phyloP scores from a whole-genome alignment of 2,113 vertebrate genomes.

The Malurus elegans region DNA sequence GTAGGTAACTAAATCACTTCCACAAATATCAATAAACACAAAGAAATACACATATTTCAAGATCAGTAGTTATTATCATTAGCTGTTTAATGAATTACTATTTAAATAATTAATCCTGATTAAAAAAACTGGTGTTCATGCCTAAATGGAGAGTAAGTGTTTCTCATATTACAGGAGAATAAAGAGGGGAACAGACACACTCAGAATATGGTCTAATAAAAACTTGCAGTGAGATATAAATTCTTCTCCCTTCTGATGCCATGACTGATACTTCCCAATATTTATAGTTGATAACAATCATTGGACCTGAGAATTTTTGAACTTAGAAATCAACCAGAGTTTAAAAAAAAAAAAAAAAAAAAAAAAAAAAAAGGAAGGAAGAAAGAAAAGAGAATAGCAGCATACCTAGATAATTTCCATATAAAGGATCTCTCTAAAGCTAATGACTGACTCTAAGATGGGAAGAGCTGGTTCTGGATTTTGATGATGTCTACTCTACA shows the following conservation, averaged over 20 bases:
- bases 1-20: slow-evolving; percentile 15
- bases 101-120: slow-evolving; percentile 9
- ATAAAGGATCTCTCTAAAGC: neutral
- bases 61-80: neutral
- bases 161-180: neutral
- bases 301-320: neutral
- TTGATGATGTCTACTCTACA: neutral
- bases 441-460: neutral
- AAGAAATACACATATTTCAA: neutral
- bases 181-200: neutral
- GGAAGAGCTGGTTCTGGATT: neutral
- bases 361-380: neutral
- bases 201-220: neutral
- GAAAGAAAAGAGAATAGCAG: neutral
- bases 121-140: neutral
- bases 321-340: neutral
- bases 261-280: neutral
- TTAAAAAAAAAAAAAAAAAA: neutral
- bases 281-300: neutral
- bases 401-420: neutral
- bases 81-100: slow-evolving; percentile 1
- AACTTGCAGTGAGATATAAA: neutral
- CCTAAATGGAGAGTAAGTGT: neutral
- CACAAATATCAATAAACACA: neutral
- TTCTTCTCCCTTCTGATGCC: neutral